A percentile compares a stretch with the other conserved stretches of the same genome.
Evolutionary conservation across 1,140 invertebrate species (phyloP).

Genomic region (Heterodera carotae): DNA sequence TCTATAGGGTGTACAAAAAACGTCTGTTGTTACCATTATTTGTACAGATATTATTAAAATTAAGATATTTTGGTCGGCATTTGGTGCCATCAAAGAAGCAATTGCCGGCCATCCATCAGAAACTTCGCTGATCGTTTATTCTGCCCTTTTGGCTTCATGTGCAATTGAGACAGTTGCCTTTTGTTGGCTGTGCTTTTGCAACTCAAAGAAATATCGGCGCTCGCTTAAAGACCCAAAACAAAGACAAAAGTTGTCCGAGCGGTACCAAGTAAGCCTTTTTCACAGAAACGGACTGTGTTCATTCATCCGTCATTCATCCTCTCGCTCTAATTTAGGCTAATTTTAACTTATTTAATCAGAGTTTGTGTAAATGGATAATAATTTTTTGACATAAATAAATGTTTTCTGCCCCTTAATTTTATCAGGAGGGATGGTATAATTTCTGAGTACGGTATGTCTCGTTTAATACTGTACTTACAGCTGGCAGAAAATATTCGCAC

Average conservation of each 20-base stretch:
- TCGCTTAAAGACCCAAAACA: background rate
- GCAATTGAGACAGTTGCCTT: background rate
- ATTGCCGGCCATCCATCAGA: background rate
- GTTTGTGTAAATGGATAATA: background rate
- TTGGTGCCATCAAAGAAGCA: background rate
- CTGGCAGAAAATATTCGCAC: slow-evolving; percentile 23
- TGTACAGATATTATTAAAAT: background rate
- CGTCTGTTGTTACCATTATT: too few species aligned
- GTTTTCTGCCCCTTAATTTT: too few species aligned
- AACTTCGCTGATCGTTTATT: background rate
- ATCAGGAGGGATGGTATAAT: too few species aligned
- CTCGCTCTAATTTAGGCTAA: too few species aligned
- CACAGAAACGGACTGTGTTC: too few species aligned
- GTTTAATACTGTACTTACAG: background rate
- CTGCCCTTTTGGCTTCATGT: background rate
- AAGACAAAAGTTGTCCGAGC: background rate
- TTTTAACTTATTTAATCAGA: background rate
- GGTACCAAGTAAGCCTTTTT: slow-evolving; percentile 8
- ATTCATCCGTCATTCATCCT: too few species aligned
- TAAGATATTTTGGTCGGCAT: background rate
- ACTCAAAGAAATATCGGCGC: background rate
- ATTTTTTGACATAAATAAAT: background rate
- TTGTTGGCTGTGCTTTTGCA: background rate
- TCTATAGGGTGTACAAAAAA: too few species aligned
- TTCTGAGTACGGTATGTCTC: too few species aligned